Evolutionary conservation across 1,140 invertebrate genomes (phyloP), one percentile per base, ranked within the genome.

Genomic region (Chionoecetes opilio): DNA sequence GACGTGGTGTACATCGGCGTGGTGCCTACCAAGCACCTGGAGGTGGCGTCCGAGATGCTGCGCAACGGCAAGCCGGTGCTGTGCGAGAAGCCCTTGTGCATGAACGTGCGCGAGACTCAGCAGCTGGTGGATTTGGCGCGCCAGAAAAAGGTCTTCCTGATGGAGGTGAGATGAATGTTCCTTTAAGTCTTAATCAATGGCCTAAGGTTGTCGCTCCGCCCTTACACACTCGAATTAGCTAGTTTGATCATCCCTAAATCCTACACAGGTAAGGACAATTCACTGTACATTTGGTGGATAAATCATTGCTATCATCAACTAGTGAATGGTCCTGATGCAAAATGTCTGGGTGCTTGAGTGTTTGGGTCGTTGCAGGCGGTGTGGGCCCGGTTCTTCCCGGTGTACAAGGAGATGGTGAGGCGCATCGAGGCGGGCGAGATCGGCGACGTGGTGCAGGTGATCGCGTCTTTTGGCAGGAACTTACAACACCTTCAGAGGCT

Each of bases 381-480:
- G 53, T 99, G 99, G 98, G 98, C 98, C 41, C 97, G 98, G 37
- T 99, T 98, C 96, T 98, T 99, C 96, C 99, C 99, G 0, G 97
- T 97, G 11, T 99, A 98, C 96, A 97, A 98, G 35, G 97, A 97
- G 92, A 85, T 99, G 0, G 97, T 97, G 93, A 97, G 98, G 95
- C 97, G 98, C 82, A 97, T 98, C 0, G 97, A 97, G 2, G 96
- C 97, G 29, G 98, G 98, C 86, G 97, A 96, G 37, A 97, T 99
- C 46, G 99, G 99, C 3, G 98, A 99, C 31, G 97, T 98, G 34
- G 97, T 97, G 46, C 97, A 98, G 96, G 97, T 99, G 0, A 97
- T 98, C 85, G 98, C 97, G 11, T 97, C 97, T 38, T 98, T 99
- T 96, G 98, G 98, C 21, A 53, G 82, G 21, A 9, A 37, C 34